These are phyloP conservation scores for Melipona bicolor DNA, from an alignment of 2,888 invertebrate species.

Conservation along the genomic window DNA sequence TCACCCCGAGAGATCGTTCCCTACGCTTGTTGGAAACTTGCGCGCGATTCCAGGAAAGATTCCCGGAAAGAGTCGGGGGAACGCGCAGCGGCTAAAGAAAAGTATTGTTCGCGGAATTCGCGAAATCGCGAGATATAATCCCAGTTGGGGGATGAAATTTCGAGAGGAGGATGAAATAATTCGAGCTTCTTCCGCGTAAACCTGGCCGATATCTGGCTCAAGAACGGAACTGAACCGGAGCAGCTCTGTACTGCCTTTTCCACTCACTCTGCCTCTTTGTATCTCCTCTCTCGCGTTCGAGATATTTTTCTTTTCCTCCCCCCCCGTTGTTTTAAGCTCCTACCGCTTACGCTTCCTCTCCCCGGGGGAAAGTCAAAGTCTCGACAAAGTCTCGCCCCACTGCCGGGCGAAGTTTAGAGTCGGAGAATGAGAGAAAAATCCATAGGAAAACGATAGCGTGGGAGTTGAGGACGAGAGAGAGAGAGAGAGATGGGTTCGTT, in stretches of 20 bases:
- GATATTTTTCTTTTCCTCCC: conserved; percentile 1
- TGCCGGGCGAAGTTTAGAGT: conserved; percentile 1
- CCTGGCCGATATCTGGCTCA: conserved; percentile 67
- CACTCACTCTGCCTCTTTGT: conserved; percentile 16
- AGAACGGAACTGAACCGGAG: conserved; percentile 65
- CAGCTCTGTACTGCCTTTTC: not conserved
- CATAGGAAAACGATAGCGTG: not conserved
- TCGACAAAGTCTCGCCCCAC: not conserved
- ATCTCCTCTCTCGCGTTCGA: not conserved
- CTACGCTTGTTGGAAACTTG: conserved; percentile 38
- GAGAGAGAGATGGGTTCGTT: conserved; percentile 16
- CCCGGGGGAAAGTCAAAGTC: not conserved
- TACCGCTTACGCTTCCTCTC: not conserved
- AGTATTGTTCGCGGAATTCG: conserved; percentile 57
- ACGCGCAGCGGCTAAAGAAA: conserved; percentile 25
- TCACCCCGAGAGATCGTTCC: not conserved
- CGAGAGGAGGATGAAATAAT: conserved; percentile 57
- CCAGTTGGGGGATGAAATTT: conserved; percentile 74
- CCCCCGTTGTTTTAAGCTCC: not conserved
- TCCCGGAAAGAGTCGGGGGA: conserved; percentile 35
- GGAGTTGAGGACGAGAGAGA: no score
- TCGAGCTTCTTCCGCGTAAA: conserved; percentile 75
- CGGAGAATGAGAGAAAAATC: conserved; percentile 2
- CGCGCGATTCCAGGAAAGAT: not conserved
- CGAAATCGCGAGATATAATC: conserved; percentile 69